These are phyloP conservation scores for Rattus rattus DNA, from an alignment of 2,113 vertebrate species.

Conservation along the genomic window DNA sequence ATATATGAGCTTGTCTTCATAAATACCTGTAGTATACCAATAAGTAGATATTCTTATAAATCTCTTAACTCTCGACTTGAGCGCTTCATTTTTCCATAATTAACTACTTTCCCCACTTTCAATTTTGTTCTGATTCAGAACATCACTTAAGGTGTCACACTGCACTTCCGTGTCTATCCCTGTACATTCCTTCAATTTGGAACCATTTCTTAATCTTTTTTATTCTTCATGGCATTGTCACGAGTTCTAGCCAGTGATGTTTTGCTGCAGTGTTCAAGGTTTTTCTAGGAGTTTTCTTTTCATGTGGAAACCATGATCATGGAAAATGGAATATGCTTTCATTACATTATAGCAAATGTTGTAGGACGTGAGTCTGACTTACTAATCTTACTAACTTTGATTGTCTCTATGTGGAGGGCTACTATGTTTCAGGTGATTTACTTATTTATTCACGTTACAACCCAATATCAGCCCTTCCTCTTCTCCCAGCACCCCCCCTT, in stretches of 20 bases:
- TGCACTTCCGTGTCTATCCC: not conserved
- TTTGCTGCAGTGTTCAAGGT: not conserved
- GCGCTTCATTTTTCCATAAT: not conserved
- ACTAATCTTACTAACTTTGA: not conserved
- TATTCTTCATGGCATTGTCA: not conserved
- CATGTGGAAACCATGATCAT: not conserved
- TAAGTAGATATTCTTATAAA: slow-evolving; percentile 6
- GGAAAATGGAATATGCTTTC: not conserved
- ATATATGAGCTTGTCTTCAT: not conserved
- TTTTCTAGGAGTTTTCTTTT: not conserved
- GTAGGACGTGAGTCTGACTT: not conserved
- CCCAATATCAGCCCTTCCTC: too few species aligned
- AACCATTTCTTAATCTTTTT: not conserved
- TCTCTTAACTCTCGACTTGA: not conserved
- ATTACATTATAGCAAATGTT: not conserved
- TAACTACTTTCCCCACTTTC: not conserved
- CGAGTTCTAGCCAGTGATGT: not conserved
- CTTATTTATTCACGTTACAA: too few species aligned
- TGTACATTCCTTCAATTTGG: slow-evolving; percentile 1
- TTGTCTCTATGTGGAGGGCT: not conserved
- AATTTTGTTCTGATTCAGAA: not conserved
- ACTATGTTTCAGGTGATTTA: not conserved
- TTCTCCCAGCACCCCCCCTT: too few species aligned
- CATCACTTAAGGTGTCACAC: not conserved
- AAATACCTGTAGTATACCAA: not conserved